Conservation (phyloP, 2,888 invertebrate species). For the Elmis aenea region DNA sequence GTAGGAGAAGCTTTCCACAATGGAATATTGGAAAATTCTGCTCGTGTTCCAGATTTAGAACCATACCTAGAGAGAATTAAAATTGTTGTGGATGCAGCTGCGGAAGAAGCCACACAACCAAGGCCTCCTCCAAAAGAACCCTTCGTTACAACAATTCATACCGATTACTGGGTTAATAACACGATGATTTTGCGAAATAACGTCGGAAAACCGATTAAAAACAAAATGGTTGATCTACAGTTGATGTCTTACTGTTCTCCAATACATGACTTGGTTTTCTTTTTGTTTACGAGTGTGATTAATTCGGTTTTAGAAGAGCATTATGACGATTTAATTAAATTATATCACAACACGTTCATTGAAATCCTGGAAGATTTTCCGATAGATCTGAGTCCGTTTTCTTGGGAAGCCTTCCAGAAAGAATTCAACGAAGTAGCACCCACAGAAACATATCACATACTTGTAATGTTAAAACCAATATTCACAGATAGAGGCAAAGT, state of each 20-base stretch:
- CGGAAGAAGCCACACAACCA: constrained; percentile 22
- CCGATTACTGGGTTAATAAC: constrained; percentile 60
- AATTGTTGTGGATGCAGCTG: constrained; percentile 30
- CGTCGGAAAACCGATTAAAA: constrained; percentile 42
- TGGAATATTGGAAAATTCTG: constrained; percentile 32
- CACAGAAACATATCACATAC: constrained; percentile 47
- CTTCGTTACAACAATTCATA: constrained; percentile 53
- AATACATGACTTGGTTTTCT: constrained; percentile 52
- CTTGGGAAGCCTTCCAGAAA: constrained; percentile 44
- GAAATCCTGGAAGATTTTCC: constrained; percentile 42
- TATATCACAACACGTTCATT: constrained; percentile 52
- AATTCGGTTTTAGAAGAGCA: constrained; percentile 45
- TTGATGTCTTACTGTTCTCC: constrained; percentile 51
- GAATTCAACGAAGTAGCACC: constrained; percentile 47
- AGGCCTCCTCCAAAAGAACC: constrained; percentile 36
- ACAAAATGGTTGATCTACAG: constrained; percentile 59
- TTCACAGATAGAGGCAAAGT: constrained; percentile 47
- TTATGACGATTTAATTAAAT: constrained; percentile 48
- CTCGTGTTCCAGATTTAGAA: constrained; percentile 29
- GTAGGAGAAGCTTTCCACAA: constrained; percentile 37
- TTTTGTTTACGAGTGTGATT: constrained; percentile 52
- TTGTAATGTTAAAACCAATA: constrained; percentile 50
- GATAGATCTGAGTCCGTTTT: constrained; percentile 38
- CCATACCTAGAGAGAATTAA: constrained; percentile 32
- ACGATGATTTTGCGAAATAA: constrained; percentile 52